Percentiles rank a stretch among this genome's conserved stretches.
These are phyloP conservation scores for Protodeltote pygarga DNA, from an alignment of 2,888 invertebrate species.

Conservation along the genomic window DNA sequence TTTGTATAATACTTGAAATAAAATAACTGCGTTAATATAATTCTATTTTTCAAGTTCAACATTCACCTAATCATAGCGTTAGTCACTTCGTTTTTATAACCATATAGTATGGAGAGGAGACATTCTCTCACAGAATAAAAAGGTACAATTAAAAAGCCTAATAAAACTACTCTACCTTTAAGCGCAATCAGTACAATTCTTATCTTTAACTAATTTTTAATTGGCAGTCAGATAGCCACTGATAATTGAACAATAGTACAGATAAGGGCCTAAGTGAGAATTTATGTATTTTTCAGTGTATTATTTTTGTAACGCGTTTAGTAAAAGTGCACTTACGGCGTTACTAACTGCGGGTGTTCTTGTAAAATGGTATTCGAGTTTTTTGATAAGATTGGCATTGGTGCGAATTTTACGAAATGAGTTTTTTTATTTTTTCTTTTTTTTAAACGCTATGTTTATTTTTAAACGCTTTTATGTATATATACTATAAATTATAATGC, in stretches of 20 bases:
- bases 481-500: too few species aligned
- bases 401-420: not conserved
- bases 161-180: slow-evolving; percentile 51
- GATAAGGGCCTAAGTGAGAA: slow-evolving; percentile 76
- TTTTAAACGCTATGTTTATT: not conserved
- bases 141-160: slow-evolving; percentile 41
- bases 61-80: too few species aligned
- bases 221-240: slow-evolving; percentile 61
- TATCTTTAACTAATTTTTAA: slow-evolving; percentile 74
- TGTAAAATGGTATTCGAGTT: slow-evolving; percentile 23
- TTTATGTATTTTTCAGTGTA: slow-evolving; percentile 69
- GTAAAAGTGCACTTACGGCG: slow-evolving; percentile 17
- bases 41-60: too few species aligned
- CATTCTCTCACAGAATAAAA: too few species aligned
- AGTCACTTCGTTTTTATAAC: too few species aligned
- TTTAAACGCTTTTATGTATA: too few species aligned
- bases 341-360: slow-evolving; percentile 26
- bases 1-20: too few species aligned
- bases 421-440: slow-evolving; percentile 1
- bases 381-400: slow-evolving; percentile 11
- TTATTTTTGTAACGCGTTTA: slow-evolving; percentile 33
- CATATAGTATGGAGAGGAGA: too few species aligned
- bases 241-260: slow-evolving; percentile 75
- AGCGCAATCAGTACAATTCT: slow-evolving; percentile 50
- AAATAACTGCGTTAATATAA: too few species aligned